Evolutionary conservation across 2,113 vertebrate genomes (phyloP).

Genomic region (Ia io): DNA sequence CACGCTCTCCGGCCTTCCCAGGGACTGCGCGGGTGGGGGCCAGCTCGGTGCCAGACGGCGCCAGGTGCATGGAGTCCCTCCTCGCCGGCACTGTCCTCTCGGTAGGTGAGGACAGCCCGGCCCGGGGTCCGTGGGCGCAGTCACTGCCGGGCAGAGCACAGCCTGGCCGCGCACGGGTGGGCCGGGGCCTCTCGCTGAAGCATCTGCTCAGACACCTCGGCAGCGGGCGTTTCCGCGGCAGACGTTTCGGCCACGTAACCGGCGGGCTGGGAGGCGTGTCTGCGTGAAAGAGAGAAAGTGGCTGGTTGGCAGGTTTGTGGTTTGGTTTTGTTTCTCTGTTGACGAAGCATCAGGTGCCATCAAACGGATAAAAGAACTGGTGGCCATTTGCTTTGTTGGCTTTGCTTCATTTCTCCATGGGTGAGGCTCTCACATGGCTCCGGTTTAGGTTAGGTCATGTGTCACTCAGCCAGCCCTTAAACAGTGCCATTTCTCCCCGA

Average conservation of each 20-base stretch:
- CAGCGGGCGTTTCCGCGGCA: neutral
- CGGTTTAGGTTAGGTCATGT: too few relatives aligned
- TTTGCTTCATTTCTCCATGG: neutral
- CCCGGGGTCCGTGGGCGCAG: neutral
- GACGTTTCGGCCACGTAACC: neutral
- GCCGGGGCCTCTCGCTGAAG: accelerated
- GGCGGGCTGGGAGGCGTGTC: neutral
- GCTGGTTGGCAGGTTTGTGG: neutral
- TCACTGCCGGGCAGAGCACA: neutral
- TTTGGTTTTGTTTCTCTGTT: neutral
- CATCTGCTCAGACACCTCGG: neutral
- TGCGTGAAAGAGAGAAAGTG: neutral
- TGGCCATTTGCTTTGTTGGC: neutral
- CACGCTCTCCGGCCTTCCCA: neutral
- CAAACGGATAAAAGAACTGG: neutral
- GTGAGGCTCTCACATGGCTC: neutral
- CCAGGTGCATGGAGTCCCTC: accelerated
- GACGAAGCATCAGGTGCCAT: too few relatives aligned
- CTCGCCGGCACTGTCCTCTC: accelerated
- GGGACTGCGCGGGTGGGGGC: neutral
- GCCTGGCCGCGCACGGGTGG: too few relatives aligned
- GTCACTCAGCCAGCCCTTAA: neutral
- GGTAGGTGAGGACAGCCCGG: too few relatives aligned
- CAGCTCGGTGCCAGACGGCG: accelerated
- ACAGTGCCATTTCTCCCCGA: neutral